These are phyloP conservation scores for Dolichomitus sp. DNA, from an alignment of 2,888 invertebrate species.

Conservation along the genomic window DNA sequence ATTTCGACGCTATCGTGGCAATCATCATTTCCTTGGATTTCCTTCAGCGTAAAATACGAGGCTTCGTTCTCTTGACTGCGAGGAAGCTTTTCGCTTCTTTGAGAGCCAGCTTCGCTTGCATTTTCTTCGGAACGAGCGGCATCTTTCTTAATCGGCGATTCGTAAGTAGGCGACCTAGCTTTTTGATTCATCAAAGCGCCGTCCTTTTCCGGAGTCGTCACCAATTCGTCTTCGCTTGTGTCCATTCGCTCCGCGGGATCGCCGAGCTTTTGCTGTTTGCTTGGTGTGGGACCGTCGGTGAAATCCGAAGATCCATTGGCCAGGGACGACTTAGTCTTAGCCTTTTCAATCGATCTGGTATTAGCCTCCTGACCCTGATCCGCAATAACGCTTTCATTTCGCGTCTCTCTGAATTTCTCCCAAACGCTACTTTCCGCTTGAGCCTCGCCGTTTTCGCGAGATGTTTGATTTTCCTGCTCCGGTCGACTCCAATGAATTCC, in stretches of 20 bases:
- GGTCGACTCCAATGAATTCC: conserved; percentile 59
- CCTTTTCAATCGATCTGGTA: background rate
- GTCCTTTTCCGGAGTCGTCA: conserved; percentile 30
- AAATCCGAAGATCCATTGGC: conserved; percentile 23
- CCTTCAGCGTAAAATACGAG: conserved; percentile 43
- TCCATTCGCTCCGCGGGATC: conserved; percentile 53
- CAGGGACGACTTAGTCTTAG: background rate
- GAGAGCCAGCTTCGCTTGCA: background rate
- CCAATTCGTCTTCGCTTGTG: conserved; percentile 55
- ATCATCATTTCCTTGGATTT: conserved; percentile 46
- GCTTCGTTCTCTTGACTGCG: conserved; percentile 5
- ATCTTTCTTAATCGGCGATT: conserved; percentile 23
- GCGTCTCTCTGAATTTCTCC: conserved; percentile 47
- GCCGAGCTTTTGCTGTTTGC: conserved; percentile 60
- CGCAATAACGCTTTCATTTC: conserved; percentile 39
- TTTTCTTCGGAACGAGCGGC: background rate
- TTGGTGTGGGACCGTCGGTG: conserved; percentile 59
- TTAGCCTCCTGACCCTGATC: conserved; percentile 21
- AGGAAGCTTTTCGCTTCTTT: background rate
- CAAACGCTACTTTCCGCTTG: conserved; percentile 49
- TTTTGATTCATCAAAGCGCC: background rate
- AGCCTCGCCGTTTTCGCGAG: conserved; percentile 23
- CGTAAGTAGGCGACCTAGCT: background rate
- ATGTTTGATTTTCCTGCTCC: background rate
- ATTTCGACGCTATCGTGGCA: background rate